Evolutionary conservation across 2,113 vertebrate genomes (phyloP).

Genomic region (Dermatemys mawii): DNA sequence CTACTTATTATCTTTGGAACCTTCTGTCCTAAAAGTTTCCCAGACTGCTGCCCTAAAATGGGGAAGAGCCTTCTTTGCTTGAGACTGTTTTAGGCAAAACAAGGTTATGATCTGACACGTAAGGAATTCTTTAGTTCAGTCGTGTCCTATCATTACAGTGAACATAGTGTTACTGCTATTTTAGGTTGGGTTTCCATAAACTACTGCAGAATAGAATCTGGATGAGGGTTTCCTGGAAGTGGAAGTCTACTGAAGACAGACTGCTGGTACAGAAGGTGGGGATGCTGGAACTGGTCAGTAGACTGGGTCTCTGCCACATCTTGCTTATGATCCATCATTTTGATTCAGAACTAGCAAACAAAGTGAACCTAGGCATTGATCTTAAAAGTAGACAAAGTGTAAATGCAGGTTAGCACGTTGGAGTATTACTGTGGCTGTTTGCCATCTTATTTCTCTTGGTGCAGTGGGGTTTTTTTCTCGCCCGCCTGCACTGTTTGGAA

Average conservation of each 20-base stretch:
- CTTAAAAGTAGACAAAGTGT: not conserved
- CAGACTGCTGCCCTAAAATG: not conserved
- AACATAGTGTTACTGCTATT: not conserved
- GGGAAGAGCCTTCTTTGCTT: not conserved
- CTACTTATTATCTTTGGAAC: accelerated
- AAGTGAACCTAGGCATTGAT: not conserved
- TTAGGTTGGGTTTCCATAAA: not conserved
- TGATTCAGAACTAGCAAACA: not conserved
- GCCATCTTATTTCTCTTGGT: not conserved
- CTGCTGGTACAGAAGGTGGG: not conserved
- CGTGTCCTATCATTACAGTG: not conserved
- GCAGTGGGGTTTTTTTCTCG: not conserved
- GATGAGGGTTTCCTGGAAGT: not conserved
- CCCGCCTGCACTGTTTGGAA: not conserved
- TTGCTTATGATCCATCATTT: not conserved
- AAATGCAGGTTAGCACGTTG: not conserved
- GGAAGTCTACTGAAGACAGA: too few relatives aligned
- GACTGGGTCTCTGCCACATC: not conserved
- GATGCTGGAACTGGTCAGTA: not conserved
- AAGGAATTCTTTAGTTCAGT: not conserved
- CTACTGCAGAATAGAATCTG: not conserved
- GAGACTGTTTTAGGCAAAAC: not conserved
- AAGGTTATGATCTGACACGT: not conserved
- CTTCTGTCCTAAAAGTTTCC: not conserved
- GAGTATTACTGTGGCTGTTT: not conserved